Evolutionary conservation across 2,888 invertebrate species (phyloP).

Genomic region (Sclerodermus sp.): DNA sequence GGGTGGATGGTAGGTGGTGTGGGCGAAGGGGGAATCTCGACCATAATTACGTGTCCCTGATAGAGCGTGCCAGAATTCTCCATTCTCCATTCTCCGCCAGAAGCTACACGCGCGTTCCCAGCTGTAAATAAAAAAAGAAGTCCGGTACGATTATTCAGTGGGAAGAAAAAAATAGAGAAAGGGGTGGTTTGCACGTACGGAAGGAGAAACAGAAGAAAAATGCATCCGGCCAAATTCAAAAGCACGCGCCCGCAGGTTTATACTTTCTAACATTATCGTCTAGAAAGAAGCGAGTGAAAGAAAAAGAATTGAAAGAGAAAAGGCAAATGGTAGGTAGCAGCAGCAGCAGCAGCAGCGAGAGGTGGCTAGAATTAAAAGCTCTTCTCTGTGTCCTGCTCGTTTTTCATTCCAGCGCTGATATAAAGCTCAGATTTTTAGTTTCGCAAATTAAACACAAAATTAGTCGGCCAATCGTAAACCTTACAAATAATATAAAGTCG

Average conservation of each 20-base stretch:
- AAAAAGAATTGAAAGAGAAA: slow-evolving; percentile 4
- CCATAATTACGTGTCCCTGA: slow-evolving; percentile 40
- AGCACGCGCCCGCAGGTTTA: slow-evolving; percentile 14
- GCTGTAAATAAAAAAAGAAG: slow-evolving; percentile 29
- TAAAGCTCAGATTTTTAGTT: slow-evolving; percentile 20
- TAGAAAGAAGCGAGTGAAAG: slow-evolving; percentile 4
- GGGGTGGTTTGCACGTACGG: not conserved
- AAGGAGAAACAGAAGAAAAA: slow-evolving; percentile 1
- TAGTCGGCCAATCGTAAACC: not conserved
- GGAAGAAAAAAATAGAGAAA: not conserved
- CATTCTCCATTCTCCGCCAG: too few species aligned
- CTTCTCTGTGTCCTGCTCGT: slow-evolving; percentile 13
- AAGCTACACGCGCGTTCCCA: slow-evolving; percentile 12
- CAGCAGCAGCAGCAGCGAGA: not conserved
- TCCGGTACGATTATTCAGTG: slow-evolving; percentile 17
- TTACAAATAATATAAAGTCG: too few species aligned
- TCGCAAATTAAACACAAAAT: slow-evolving; percentile 15
- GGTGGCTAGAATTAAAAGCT: slow-evolving; percentile 23
- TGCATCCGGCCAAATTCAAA: slow-evolving; percentile 4
- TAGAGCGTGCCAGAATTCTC: slow-evolving; percentile 13
- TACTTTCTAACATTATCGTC: slow-evolving; percentile 29
- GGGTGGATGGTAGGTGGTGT: too few species aligned
- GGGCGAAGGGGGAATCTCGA: too few species aligned
- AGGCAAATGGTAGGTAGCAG: not conserved
- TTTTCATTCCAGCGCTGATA: slow-evolving; percentile 17